phyloP scores from a whole-genome alignment of 2,113 vertebrate species.

The Petaurus breviceps region DNA sequence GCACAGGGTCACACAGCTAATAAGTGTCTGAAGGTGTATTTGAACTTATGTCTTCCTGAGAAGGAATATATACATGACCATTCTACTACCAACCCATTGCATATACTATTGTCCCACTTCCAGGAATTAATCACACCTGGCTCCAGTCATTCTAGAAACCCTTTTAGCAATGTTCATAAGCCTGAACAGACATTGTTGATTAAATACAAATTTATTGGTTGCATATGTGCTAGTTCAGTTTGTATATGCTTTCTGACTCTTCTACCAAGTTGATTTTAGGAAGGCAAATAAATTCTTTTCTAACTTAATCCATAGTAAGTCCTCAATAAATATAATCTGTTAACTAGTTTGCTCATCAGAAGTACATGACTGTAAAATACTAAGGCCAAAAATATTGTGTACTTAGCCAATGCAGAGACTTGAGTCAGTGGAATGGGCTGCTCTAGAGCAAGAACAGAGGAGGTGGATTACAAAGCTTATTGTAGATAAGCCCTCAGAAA shows the following conservation, averaged over 20 bases:
- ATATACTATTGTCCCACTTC: neutral
- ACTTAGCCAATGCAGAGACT: neutral
- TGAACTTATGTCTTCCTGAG: too few species aligned
- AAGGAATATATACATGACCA: neutral
- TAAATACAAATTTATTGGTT: neutral
- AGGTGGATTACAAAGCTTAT: neutral
- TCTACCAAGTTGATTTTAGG: neutral
- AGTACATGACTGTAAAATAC: neutral
- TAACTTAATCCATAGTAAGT: neutral
- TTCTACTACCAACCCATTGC: neutral
- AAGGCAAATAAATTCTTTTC: neutral
- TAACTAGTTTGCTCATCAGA: neutral
- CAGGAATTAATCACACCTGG: neutral
- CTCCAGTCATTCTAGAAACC: neutral
- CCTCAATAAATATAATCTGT: neutral
- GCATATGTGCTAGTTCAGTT: neutral
- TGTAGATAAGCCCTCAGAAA: neutral
- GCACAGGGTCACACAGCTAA: too few species aligned
- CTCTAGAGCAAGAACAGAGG: neutral
- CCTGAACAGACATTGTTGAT: neutral
- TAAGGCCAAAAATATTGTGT: neutral
- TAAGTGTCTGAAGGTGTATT: too few species aligned
- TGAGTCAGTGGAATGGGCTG: neutral
- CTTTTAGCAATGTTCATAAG: neutral
- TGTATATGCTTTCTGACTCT: neutral